Percentiles rank a stretch among this genome's conserved stretches.
These are phyloP conservation scores for Albula glossodonta DNA, from an alignment of 2,113 vertebrate genomes.

Conservation along the genomic window DNA sequence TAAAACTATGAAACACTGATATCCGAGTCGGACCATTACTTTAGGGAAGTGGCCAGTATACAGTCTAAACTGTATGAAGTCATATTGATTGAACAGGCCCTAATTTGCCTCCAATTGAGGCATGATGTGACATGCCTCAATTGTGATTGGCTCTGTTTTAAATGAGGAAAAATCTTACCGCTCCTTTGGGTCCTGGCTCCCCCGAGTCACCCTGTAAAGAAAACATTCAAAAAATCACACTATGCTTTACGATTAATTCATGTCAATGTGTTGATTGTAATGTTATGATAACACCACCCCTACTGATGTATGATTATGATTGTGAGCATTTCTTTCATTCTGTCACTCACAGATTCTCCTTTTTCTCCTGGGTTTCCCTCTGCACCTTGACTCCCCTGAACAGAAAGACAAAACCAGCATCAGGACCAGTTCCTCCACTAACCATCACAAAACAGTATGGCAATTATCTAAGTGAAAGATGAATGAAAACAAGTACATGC, in stretches of 20 bases:
- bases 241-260: not conserved
- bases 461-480: not conserved
- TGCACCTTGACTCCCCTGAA: slow-evolving; percentile 84
- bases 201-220: slow-evolving; percentile 83
- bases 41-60: not conserved
- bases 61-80: no score
- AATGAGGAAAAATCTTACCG: slow-evolving; percentile 74
- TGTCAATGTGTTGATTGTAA: not conserved
- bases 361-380: slow-evolving; percentile 88
- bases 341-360: slow-evolving; percentile 83
- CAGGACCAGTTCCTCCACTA: not conserved
- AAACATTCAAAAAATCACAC: slow-evolving; percentile 9
- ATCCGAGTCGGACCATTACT: no score
- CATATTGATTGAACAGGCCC: not conserved
- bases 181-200: slow-evolving; percentile 86
- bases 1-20: not conserved
- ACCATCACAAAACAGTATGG: slow-evolving; percentile 23
- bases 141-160: not conserved
- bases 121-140: not conserved
- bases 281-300: not conserved
- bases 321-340: not conserved
- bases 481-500: not conserved
- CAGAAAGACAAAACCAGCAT: slow-evolving; percentile 13
- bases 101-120: not conserved
- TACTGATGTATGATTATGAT: not conserved